Conservation (phyloP, 2,113 vertebrate species). For the Scartelaos histophorus region DNA sequence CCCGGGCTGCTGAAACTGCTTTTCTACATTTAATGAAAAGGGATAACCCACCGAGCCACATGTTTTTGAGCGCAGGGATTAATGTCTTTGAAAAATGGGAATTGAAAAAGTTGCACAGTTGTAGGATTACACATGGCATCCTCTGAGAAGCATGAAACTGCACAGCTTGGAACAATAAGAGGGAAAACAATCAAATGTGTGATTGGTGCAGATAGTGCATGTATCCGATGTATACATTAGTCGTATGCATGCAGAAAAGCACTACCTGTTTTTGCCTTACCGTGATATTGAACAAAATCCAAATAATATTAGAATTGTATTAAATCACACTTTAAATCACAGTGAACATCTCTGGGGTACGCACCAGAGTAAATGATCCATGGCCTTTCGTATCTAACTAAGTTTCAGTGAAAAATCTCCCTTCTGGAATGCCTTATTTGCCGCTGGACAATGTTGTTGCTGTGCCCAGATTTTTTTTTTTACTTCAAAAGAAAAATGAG, state of each 20-base stretch:
- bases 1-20: constrained; percentile 60
- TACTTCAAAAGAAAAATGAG: constrained; percentile 21
- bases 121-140: constrained; percentile 59
- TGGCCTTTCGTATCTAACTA: neutral
- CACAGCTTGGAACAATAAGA: constrained; percentile 56
- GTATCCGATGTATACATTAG: constrained; percentile 65
- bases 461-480: constrained; percentile 35
- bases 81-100: constrained; percentile 61
- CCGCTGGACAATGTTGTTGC: constrained; percentile 45
- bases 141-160: constrained; percentile 60
- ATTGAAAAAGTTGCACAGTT: constrained; percentile 69
- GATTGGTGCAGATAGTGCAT: constrained; percentile 60
- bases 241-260: constrained; percentile 70
- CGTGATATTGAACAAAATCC: constrained; percentile 40
- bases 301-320: constrained; percentile 22
- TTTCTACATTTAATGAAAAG: constrained; percentile 68
- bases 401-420: constrained; percentile 25
- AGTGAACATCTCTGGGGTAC: constrained; percentile 31
- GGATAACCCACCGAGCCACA: constrained; percentile 62
- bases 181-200: constrained; percentile 67
- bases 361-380: constrained; percentile 12
- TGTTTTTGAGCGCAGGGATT: constrained; percentile 60
- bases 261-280: constrained; percentile 72
- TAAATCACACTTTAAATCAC: constrained; percentile 38
- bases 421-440: constrained; percentile 71